Conservation (phyloP, 2,113 vertebrate genomes). For the Syrrhaptes paradoxus region DNA sequence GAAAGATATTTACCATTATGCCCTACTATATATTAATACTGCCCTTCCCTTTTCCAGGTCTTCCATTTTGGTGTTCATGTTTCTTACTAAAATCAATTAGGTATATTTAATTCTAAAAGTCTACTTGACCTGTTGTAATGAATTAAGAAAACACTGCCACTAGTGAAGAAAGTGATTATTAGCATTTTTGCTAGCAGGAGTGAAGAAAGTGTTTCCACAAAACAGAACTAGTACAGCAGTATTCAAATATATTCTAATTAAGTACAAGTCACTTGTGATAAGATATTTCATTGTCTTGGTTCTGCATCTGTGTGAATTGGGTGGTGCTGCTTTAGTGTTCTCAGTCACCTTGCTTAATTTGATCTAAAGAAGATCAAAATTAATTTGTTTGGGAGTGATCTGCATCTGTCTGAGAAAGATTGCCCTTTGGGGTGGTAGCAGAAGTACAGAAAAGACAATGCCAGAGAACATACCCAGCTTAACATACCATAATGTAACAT, state of each 20-base stretch:
- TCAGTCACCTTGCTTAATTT: not conserved
- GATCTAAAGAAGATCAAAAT: not conserved
- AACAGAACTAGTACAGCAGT: not conserved
- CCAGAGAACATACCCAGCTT: not conserved
- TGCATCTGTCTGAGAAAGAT: not conserved
- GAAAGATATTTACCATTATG: not conserved
- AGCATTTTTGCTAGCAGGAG: not conserved
- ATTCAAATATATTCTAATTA: not conserved
- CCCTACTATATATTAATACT: not conserved
- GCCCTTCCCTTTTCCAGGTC: not conserved
- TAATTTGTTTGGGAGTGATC: not conserved
- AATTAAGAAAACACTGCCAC: not conserved
- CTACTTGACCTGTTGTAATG: not conserved
- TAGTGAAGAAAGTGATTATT: not conserved
- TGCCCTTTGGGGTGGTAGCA: not conserved
- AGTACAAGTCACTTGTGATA: not conserved
- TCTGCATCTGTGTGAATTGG: not conserved
- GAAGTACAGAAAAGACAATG: not conserved
- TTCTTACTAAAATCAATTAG: not conserved
- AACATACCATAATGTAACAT: not conserved
- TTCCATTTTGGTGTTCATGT: not conserved
- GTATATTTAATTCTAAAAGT: not conserved
- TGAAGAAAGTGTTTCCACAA: not conserved
- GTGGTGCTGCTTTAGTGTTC: not conserved
- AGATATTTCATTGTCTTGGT: not conserved